phyloP scores from a whole-genome alignment of 2,888 invertebrate species.

The Ochropacha duplaris region DNA sequence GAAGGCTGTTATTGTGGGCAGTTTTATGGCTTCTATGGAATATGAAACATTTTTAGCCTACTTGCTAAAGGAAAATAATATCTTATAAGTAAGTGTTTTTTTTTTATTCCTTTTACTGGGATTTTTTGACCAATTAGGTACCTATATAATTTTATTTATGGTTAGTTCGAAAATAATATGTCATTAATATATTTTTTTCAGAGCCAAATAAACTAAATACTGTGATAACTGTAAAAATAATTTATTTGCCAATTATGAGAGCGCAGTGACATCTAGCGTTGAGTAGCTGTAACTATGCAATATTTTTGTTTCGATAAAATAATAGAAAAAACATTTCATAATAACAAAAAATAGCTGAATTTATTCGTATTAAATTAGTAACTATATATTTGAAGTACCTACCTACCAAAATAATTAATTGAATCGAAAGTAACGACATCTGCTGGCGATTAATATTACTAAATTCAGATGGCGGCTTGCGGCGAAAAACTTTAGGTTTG shows the following conservation, averaged over 20 bases:
- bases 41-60: neutral
- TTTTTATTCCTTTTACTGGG: no score
- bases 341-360: no score
- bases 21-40: neutral
- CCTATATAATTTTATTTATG: no score
- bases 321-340: no score
- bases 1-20: neutral
- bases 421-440: neutral
- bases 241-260: neutral
- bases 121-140: no score
- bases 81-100: no score
- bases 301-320: neutral
- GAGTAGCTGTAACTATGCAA: conserved; percentile 25
- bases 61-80: neutral
- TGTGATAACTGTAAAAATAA: no score
- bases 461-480: neutral
- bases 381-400: neutral
- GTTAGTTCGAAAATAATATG: no score
- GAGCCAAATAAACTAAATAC: no score
- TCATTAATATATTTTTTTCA: no score
- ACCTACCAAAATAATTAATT: neutral
- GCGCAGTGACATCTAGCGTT: conserved; percentile 39
- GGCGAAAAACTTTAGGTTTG: neutral
- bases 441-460: neutral
- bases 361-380: neutral